Evolutionary conservation across 2,113 vertebrate species (phyloP), one percentile per base, ranked within the genome.

Genomic region (Crotalus horridus): DNA sequence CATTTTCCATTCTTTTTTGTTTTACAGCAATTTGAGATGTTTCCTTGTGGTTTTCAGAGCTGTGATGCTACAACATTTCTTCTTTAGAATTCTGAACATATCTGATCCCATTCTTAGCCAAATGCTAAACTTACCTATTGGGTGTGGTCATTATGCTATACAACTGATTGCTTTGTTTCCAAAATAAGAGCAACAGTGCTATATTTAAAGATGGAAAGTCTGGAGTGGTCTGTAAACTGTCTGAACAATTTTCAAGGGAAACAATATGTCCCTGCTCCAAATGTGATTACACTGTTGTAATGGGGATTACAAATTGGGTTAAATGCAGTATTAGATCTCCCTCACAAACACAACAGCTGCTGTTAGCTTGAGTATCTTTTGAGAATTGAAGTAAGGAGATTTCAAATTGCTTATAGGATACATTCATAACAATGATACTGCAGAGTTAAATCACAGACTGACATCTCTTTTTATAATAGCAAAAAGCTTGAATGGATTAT

Each of bases 221-320:
- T 39, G 59, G 5, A 54, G 96, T 95, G 95, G 92, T n/a, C 69
- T 64, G 58, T 46, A 91, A 96, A 93, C 91, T 93, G 94, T 91
- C 94, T 94, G 94, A n/a, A 93, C 90, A 61, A 56, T 95, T 93
- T 95, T 93, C 87, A 92, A 93, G 95, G 33, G 74, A 92, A 15
- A 58, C 92, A 95, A 91, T 59, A 69, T 74, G 89, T 95, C 93
- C n/a, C 86, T 90, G 0, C 3, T 74, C 85, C 95, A 97, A 97
- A 98, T 96, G 95, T 94, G 95, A 98, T 98, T 98, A 97, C 90
- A 87, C 56, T 24, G 9, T 24, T 87, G 81, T 90, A 95, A 91
- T 43, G 69, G 33, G 9, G 93, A 91, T 92, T 94, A 91, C 93
- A 96, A 98, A 97, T 98, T 97, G 95, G 96, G 94, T 98, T 98